A percentile compares a stretch with the other conserved stretches of the same genome.
Conservation (phyloP, 2,888 invertebrate species). For the Lochmaea crataegi region DNA sequence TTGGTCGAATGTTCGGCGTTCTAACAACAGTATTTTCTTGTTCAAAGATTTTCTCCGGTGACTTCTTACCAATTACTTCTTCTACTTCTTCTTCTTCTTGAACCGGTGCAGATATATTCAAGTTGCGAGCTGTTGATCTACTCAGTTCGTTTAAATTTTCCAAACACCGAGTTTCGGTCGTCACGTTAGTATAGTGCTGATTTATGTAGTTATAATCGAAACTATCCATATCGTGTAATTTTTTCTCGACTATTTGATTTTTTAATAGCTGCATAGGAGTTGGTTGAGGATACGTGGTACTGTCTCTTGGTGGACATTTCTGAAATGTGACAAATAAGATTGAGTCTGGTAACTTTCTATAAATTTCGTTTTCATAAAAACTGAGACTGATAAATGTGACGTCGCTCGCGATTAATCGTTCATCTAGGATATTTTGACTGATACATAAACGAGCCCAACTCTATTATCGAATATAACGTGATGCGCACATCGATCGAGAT, state of each 20-base stretch:
- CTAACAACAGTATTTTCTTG: neutral
- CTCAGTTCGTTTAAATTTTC: neutral
- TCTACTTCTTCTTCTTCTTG: neutral
- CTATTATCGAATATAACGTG: too few species aligned
- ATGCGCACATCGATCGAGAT: too few species aligned
- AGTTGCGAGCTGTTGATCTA: neutral
- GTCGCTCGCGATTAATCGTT: too few species aligned
- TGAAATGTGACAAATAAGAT: slow-evolving; percentile 15
- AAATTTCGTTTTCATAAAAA: neutral
- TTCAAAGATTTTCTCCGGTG: neutral
- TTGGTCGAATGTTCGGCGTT: neutral
- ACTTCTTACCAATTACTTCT: too few species aligned
- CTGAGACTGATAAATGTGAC: neutral
- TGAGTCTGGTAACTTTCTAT: neutral
- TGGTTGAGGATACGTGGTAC: too few species aligned
- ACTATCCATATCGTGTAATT: neutral
- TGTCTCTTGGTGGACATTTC: slow-evolving; percentile 15
- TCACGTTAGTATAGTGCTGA: neutral
- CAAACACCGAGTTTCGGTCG: neutral
- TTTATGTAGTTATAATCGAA: neutral
- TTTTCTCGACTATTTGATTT: slow-evolving; percentile 6
- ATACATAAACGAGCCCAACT: too few species aligned
- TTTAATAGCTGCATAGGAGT: slow-evolving; percentile 23
- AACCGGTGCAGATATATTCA: too few species aligned
- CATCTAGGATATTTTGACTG: too few species aligned